Conservation (phyloP, 2,797 vertebrate genomes). For the Rhinatrema bivittatum region DNA sequence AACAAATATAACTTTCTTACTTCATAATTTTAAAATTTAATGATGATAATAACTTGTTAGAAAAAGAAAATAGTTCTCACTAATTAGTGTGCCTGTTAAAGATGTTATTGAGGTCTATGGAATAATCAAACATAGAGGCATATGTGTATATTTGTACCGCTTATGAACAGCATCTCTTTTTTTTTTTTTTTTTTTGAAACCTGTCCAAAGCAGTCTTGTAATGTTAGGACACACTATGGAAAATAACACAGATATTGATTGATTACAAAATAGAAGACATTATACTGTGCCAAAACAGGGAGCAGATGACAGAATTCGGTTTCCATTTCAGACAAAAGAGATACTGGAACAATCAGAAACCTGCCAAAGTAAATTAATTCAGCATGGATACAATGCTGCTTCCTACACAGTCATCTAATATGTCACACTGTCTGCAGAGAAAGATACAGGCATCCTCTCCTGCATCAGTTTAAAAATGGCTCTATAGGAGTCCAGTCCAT, state of each 20-base stretch:
- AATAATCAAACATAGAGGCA: too few relatives aligned
- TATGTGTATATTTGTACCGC: conserved; percentile 9
- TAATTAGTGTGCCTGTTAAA: too few relatives aligned
- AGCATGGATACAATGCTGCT: conserved; percentile 41
- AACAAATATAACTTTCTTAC: too few relatives aligned
- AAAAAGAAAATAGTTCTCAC: too few relatives aligned
- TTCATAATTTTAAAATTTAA: too few relatives aligned
- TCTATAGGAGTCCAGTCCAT: conserved; percentile 22
- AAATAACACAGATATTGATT: conserved; percentile 28
- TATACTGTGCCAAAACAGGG: conserved; percentile 15
- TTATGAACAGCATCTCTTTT: conserved; percentile 6
- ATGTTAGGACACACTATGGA: conserved; percentile 7
- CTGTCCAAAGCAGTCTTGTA: conserved; percentile 15
- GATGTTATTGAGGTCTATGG: too few relatives aligned
- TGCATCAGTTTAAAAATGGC: conserved; percentile 26
- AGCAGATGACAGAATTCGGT: conserved; percentile 36
- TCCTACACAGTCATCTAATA: conserved; percentile 40
- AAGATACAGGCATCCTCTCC: conserved; percentile 25
- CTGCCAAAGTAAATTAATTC: conserved; percentile 57
- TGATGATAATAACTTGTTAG: too few relatives aligned
- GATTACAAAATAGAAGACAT: conserved; percentile 35
- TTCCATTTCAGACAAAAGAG: conserved; percentile 55
- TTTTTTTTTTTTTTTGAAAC: conserved; percentile 20
- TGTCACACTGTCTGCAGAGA: conserved; percentile 19
- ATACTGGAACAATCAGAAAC: conserved; percentile 49